Evolutionary conservation across 2,888 invertebrate species (phyloP).

Genomic region (Rhimphoctona megacephalus): DNA sequence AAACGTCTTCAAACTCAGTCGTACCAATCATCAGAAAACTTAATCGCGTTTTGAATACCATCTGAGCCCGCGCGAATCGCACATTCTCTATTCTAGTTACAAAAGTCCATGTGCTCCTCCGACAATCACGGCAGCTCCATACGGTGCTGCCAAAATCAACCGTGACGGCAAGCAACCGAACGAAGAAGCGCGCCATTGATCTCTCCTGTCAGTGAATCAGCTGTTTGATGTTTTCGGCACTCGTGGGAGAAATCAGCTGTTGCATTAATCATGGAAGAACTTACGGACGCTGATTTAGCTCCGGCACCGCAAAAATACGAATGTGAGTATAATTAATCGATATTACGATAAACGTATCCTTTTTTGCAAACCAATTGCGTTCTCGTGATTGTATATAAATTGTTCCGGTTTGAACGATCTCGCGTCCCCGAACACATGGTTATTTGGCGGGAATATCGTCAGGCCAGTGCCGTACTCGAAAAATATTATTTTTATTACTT

Average conservation of each 20-base stretch:
- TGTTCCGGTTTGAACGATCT: background rate
- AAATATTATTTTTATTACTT: background rate
- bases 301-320: constrained; percentile 92
- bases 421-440: constrained; percentile 44
- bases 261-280: constrained; percentile 78
- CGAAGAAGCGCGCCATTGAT: constrained; percentile 31
- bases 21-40: background rate
- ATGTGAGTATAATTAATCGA: constrained; percentile 88
- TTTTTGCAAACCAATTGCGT: background rate
- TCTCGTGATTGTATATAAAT: background rate
- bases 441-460: constrained; percentile 62
- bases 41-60: background rate
- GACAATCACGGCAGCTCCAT: constrained; percentile 35
- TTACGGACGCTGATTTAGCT: constrained; percentile 88
- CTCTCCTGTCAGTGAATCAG: constrained; percentile 79
- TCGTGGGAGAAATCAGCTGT: constrained; percentile 80
- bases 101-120: constrained; percentile 11
- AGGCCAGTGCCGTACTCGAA: constrained; percentile 61
- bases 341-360: background rate
- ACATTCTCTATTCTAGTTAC: constrained; percentile 30
- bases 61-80: background rate
- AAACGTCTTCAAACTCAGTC: background rate
- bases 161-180: constrained; percentile 39
- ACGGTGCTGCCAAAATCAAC: constrained; percentile 66
- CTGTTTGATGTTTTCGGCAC: constrained; percentile 76